Evolutionary conservation across 2,888 invertebrate species (phyloP), one percentile per base, ranked within the genome.

Genomic region (Tachina lurida): DNA sequence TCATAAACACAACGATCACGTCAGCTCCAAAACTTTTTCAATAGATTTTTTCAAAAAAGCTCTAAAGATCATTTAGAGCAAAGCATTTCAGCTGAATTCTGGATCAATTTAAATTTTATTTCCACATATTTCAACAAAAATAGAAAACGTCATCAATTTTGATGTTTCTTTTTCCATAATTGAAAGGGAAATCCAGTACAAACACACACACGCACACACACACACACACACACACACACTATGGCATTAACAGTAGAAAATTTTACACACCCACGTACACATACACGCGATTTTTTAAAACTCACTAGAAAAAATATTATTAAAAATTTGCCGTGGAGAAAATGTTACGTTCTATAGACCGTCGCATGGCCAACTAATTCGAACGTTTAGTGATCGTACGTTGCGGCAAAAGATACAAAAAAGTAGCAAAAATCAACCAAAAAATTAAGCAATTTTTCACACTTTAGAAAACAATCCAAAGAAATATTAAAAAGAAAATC

Each of bases 331-430:
- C 73, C 84, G 84, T 76, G 71, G 22, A 67, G 67, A 67, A 79
- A 80, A 86, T 79, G 84, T 78, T 76, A 80, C 84, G 87, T 58
- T 76, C 87, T 71, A 70, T 79, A 58, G 74, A 78, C 71, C 75
- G 77, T 71, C 86, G 68, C 78, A 81, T 54, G 60, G 68, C 77
- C 85, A 87, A 87, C 87, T 87, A 63, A 86, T 19, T 52, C 47
- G 73, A 80, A 76, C 54, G 54, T 68, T 80, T 56, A 65, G 63
- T 15, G 62, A 76, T 58, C 62, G 68, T 67, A 49, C n/a, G 22
- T 7, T 56, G 68, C 81, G 65, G 68, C 60, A 68, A 62, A 63
- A 71, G 31, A 45, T 65, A 47, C 49, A 73, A 71, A 52, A 70
- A 22, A 45, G 17, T 67, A 70, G 77, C 62, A 77, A 78, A 70